Percentiles rank a stretch among this genome's conserved stretches.
phyloP scores from a whole-genome alignment of 2,113 vertebrate genomes.

The Oriolus oriolus region DNA sequence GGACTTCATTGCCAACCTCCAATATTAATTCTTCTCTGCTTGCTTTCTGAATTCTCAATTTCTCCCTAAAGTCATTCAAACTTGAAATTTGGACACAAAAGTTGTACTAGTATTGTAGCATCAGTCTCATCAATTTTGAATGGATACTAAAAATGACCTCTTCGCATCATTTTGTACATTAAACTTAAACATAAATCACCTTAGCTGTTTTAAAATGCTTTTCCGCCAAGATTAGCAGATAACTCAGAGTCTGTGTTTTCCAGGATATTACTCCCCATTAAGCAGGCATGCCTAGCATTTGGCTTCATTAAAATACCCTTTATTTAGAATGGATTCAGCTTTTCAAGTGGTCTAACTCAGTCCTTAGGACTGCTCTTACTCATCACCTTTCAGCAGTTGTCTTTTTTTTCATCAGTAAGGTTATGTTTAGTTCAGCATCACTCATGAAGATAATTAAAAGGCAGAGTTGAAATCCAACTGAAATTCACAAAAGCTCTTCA shows the following conservation, averaged over 20 bases:
- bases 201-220: background rate
- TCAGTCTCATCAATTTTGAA: background rate
- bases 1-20: background rate
- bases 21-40: background rate
- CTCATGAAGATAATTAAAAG: background rate
- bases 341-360: background rate
- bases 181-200: background rate
- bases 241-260: background rate
- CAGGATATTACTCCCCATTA: background rate
- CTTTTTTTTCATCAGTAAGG: background rate
- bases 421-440: background rate
- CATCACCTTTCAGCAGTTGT: background rate
- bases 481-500: background rate
- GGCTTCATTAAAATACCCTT: background rate
- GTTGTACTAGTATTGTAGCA: background rate
- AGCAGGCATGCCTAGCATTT: background rate
- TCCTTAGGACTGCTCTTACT: background rate
- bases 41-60: background rate
- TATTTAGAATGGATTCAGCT: background rate
- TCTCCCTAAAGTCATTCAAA: background rate
- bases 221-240: background rate
- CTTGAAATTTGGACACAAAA: background rate
- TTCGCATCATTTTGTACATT: background rate
- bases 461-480: background rate
- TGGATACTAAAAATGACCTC: background rate